phyloP scores from a whole-genome alignment of 2,888 invertebrate genomes.

The Charanyca ferruginea region DNA sequence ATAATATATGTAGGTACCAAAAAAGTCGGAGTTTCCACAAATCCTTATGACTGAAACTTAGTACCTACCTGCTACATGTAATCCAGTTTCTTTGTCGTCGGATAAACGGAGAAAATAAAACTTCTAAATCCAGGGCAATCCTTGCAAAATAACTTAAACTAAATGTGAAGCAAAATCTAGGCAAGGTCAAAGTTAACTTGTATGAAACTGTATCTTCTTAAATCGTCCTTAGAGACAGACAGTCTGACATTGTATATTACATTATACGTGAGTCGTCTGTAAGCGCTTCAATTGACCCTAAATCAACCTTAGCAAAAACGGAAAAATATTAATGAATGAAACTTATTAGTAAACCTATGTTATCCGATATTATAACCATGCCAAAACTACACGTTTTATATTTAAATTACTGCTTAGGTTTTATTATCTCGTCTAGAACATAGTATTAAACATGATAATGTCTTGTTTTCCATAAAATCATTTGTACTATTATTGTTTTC shows the following conservation, averaged over 20 bases:
- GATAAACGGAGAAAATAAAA: conserved; percentile 68
- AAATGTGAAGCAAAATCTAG: conserved; percentile 54
- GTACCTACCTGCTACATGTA: conserved; percentile 62
- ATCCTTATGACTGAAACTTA: conserved; percentile 62
- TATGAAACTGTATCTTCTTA: conserved; percentile 47
- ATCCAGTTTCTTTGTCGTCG: conserved; percentile 66
- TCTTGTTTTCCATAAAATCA: no score
- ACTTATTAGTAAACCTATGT: not conserved
- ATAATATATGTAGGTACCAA: conserved; percentile 27
- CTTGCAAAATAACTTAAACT: conserved; percentile 60
- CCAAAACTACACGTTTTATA: conserved; percentile 3
- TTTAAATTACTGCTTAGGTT: not conserved
- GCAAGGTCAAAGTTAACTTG: conserved; percentile 60
- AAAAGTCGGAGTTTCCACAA: conserved; percentile 43
- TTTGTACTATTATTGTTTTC: no score
- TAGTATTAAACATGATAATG: conserved; percentile 14
- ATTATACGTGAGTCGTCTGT: conserved; percentile 22
- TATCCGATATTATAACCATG: not conserved
- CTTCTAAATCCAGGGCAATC: conserved; percentile 62
- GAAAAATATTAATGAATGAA: no score
- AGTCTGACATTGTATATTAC: conserved; percentile 52
- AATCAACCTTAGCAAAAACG: conserved; percentile 18
- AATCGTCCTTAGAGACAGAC: conserved; percentile 51
- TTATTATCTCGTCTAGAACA: not conserved
- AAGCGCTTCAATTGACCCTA: conserved; percentile 22